These are phyloP conservation scores for Zapornia atra DNA, from an alignment of 2,113 vertebrate species.

Conservation along the genomic window DNA sequence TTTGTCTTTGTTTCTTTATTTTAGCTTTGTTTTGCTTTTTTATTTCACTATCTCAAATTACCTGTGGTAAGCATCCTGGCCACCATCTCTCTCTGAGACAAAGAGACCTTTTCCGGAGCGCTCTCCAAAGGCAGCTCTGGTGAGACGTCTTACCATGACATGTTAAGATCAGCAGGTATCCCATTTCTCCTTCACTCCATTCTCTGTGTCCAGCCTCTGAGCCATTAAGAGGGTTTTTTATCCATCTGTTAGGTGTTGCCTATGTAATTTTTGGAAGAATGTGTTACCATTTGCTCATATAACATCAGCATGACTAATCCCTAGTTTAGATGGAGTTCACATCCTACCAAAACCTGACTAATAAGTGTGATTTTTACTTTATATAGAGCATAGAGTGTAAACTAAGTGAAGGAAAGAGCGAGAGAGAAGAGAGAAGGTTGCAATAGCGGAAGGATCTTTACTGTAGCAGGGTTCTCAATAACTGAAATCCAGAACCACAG, in stretches of 20 bases:
- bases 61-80: background rate
- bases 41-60: background rate
- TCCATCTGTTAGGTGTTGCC: background rate
- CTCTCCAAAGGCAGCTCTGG: background rate
- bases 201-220: background rate
- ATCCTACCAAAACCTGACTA: background rate
- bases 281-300: background rate
- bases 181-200: background rate
- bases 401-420: background rate
- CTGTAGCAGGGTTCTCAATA: background rate
- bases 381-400: background rate
- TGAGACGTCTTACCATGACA: background rate
- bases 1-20: background rate
- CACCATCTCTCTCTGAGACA: background rate
- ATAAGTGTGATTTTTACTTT: background rate
- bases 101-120: background rate
- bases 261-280: slow-evolving; percentile 1
- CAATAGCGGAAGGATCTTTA: background rate
- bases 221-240: background rate
- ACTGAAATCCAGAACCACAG: background rate
- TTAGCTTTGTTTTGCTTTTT: background rate
- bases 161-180: background rate
- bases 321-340: background rate
- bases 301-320: background rate
- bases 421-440: background rate